Percentiles rank a stretch among this genome's conserved stretches.
These are phyloP conservation scores for Rhagologus leucostigma DNA, from an alignment of 2,113 vertebrate species.

Conservation along the genomic window DNA sequence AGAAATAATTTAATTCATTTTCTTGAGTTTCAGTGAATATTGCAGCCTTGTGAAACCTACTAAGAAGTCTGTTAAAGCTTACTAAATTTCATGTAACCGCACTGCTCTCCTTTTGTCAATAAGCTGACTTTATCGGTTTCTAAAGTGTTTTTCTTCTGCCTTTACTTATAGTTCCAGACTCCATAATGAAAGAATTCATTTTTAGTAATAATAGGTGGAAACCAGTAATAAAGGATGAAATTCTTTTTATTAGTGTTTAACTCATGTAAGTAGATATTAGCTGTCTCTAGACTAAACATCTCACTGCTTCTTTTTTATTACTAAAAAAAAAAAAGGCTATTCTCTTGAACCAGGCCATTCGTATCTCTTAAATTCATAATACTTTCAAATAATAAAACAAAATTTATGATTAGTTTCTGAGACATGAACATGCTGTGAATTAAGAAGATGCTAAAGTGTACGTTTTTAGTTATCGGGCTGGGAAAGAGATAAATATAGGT, in stretches of 20 bases:
- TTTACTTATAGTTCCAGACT: neutral
- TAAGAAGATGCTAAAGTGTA: neutral
- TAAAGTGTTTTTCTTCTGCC: neutral
- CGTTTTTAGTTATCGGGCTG: neutral
- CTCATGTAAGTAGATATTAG: neutral
- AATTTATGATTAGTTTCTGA: neutral
- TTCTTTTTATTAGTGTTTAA: neutral
- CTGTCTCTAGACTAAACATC: neutral
- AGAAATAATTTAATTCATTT: neutral
- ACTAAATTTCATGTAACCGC: neutral
- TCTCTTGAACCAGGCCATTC: neutral
- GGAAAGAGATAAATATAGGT: neutral
- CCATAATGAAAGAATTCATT: neutral
- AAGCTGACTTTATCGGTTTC: neutral
- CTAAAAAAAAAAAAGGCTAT: too few species aligned
- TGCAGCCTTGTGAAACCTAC: neutral
- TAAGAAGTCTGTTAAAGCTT: neutral
- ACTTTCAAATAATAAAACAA: neutral
- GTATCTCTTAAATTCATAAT: neutral
- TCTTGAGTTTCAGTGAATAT: neutral
- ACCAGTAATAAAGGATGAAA: neutral
- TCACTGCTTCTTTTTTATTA: neutral
- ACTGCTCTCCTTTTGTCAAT: neutral
- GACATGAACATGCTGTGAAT: neutral
- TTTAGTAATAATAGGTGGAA: neutral